Conservation (phyloP, 1,140 invertebrate genomes). For the Solenopsis invicta region DNA sequence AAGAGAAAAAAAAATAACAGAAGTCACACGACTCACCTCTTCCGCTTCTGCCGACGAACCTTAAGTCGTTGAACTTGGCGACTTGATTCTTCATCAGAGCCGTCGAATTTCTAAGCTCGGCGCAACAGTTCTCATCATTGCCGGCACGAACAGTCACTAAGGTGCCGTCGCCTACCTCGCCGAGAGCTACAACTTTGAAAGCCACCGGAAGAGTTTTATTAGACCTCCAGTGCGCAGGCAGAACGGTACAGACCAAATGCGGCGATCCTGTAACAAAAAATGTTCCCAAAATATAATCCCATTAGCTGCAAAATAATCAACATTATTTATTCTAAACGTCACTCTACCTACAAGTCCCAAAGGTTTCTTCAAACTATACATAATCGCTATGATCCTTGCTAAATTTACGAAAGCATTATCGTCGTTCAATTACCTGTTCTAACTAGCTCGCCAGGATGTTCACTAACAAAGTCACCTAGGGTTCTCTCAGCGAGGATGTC, state of each 20-base stretch:
- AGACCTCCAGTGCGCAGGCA: conserved; percentile 98
- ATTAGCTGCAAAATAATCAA: neutral
- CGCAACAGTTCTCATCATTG: conserved; percentile 99
- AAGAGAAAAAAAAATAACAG: neutral
- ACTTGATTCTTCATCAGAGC: conserved; percentile 99
- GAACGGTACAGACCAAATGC: conserved; percentile 96
- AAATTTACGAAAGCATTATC: neutral
- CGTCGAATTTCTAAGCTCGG: conserved; percentile 96
- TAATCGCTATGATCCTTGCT: neutral
- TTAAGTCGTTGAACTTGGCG: conserved; percentile 98
- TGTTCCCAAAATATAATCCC: neutral
- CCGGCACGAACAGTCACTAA: conserved; percentile 98
- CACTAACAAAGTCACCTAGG: conserved; percentile 95
- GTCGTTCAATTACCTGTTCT: conserved; percentile 90
- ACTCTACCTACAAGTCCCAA: neutral
- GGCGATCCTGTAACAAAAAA: conserved; percentile 89
- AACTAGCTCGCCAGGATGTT: conserved; percentile 97
- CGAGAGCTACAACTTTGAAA: conserved; percentile 97
- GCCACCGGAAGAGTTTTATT: conserved; percentile 98
- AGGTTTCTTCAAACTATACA: too few relatives aligned
- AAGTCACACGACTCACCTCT: conserved; percentile 92
- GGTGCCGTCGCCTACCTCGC: conserved; percentile 97
- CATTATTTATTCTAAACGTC: neutral
- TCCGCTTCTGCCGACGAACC: conserved; percentile 98
- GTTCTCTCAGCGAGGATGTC: conserved; percentile 95